Percentiles rank a stretch among this genome's conserved stretches.
Evolutionary conservation across 23 tunicate species (phyloP).

Genomic region (Ascidia mentula): DNA sequence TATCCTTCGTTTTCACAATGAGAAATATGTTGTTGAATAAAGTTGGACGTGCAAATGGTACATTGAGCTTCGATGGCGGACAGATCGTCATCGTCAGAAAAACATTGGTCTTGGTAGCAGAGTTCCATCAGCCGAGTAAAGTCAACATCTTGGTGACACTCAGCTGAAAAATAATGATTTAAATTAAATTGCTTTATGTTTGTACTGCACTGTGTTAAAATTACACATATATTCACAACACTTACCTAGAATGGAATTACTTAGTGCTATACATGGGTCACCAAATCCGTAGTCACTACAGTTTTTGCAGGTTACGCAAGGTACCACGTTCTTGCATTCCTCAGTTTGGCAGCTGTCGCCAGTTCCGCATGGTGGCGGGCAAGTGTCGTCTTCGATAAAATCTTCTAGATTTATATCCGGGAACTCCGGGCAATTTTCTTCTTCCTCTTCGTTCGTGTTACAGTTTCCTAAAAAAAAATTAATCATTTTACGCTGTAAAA

Average conservation of each 20-base stretch:
- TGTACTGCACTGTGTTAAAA: background rate
- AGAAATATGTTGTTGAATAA: constrained; percentile 15
- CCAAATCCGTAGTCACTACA: background rate
- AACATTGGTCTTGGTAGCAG: background rate
- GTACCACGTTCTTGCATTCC: background rate
- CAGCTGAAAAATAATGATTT: background rate
- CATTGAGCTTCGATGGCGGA: constrained; percentile 13
- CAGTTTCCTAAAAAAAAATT: background rate
- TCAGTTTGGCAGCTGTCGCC: constrained; percentile 3
- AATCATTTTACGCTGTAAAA: background rate
- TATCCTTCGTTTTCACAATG: background rate
- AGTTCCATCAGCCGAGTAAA: background rate
- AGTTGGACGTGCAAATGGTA: constrained; percentile 2
- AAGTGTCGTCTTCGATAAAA: constrained; percentile 14
- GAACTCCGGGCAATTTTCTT: constrained; percentile 3
- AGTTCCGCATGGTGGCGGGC: constrained; percentile 17
- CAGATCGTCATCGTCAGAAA: background rate
- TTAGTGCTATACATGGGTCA: constrained; percentile 16
- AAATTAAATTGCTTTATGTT: background rate
- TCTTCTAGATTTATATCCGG: background rate
- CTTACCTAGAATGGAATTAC: constrained; percentile 7
- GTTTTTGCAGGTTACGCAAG: constrained; percentile 5
- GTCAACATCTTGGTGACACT: constrained; percentile 4
- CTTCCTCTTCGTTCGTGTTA: background rate
- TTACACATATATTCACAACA: background rate